phyloP scores from a whole-genome alignment of 2,888 invertebrate species.

The Dynastes maya region DNA sequence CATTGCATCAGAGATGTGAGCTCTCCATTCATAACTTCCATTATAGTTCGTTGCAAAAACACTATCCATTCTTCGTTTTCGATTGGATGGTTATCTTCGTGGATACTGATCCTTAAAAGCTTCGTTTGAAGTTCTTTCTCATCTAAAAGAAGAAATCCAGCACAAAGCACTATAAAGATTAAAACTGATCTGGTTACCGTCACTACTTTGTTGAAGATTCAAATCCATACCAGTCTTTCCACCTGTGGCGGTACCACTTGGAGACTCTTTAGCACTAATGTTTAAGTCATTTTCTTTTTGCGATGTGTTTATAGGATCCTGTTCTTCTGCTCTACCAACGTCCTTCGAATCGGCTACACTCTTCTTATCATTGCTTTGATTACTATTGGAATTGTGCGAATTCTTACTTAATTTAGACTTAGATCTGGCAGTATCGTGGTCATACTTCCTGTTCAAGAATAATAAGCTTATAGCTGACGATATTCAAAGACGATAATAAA shows the following conservation, averaged over 20 bases:
- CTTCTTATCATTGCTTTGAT: conserved; percentile 19
- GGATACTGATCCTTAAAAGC: conserved; percentile 62
- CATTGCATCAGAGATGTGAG: conserved; percentile 82
- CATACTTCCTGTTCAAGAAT: conserved; percentile 2
- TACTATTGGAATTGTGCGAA: background rate
- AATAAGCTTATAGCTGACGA: background rate
- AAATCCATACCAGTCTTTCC: background rate
- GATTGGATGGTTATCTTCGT: conserved; percentile 76
- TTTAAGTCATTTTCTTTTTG: background rate
- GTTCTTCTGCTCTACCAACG: background rate
- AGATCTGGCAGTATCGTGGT: conserved; percentile 1
- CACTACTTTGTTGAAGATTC: conserved; percentile 33
- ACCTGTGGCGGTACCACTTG: background rate
- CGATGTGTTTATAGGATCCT: background rate
- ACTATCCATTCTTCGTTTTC: conserved; percentile 92
- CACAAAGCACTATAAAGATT: too few species aligned
- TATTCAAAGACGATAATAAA: too few species aligned
- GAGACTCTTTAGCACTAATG: conserved; percentile 5
- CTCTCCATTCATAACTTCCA: conserved; percentile 87
- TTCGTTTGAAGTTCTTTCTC: conserved; percentile 37
- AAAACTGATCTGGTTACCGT: conserved; percentile 16
- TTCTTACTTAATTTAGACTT: conserved; percentile 34
- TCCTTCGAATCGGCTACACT: conserved; percentile 7
- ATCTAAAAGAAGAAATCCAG: conserved; percentile 9
- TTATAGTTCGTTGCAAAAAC: conserved; percentile 85